A percentile compares a stretch with the other conserved stretches of the same genome.
Evolutionary conservation across 2,113 vertebrate species (phyloP).

Genomic region (Ammodytes marinus): DNA sequence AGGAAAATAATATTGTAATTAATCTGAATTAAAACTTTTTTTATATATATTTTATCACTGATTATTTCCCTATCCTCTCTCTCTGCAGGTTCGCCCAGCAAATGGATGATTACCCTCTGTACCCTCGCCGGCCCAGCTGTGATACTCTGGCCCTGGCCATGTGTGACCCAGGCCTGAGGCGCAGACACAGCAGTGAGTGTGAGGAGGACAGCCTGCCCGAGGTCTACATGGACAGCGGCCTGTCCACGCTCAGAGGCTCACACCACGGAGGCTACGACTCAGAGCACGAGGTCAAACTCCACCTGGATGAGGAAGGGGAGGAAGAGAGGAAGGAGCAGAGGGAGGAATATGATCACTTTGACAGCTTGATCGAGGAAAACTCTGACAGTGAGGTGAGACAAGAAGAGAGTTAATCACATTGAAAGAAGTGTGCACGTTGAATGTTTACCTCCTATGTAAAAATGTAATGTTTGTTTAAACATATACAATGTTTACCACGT

Average conservation of each 20-base stretch:
- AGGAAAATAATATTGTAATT: neutral
- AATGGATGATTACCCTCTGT: constrained; percentile 84
- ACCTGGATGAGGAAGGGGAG: constrained; percentile 39
- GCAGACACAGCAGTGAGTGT: constrained; percentile 85
- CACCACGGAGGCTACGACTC: constrained; percentile 90
- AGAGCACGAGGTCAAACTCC: constrained; percentile 87
- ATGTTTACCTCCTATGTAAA: neutral
- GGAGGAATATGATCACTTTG: constrained; percentile 65
- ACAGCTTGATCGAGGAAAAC: constrained; percentile 83
- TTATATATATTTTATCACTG: neutral
- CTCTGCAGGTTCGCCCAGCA: constrained; percentile 84
- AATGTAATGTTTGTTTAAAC: neutral
- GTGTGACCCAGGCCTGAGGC: constrained; percentile 92
- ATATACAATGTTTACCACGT: neutral
- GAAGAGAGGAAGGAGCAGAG: constrained; percentile 62
- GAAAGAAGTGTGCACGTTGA: neutral
- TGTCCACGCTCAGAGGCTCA: constrained; percentile 93
- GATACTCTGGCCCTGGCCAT: constrained; percentile 93
- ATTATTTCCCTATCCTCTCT: neutral
- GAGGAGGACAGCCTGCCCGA: constrained; percentile 94
- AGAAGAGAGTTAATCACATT: neutral
- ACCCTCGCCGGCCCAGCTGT: constrained; percentile 68
- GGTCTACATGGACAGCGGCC: constrained; percentile 93
- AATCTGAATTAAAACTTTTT: neutral
- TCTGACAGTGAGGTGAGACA: constrained; percentile 90